Evolutionary conservation across 2,113 vertebrate genomes (phyloP), one percentile per base, ranked within the genome.

Genomic region (Sylvilagus bachmani): DNA sequence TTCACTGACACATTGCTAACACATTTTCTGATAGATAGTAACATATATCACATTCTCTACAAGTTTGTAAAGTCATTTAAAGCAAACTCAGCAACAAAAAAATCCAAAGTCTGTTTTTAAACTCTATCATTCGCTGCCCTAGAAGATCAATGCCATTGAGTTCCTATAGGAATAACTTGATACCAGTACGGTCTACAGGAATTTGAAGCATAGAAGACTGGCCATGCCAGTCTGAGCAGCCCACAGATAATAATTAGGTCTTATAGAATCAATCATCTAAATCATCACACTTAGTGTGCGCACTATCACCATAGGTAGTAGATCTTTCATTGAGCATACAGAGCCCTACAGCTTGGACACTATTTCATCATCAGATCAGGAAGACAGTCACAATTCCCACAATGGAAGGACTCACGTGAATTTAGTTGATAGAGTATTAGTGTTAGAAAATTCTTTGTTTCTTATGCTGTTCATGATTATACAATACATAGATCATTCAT

Each of bases 81-180:
- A 79, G 51, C 36, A 84, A 94, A 88, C 16, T 90, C 24, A 75
- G 64, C 25, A 88, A 22, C 29, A 70, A 84, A 14, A 7, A 80
- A 69, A 85, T 21, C 25, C 66, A 24, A 80, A 61, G 36, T 75
- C 53, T 94, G 10, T 74, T 31, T 61, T 88, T 51, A 88, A 85
- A 90, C 8, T 73, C 29, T 71, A 88, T 16, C 36, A 36, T 71
- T 70, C 24, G 44, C 55, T 10, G 51, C 16, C 10, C 74, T 3
- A 92, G 51, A 55, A 86, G 33, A 90, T 80, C 49, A 51, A 64
- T 74, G 38, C 62, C 58, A 94, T 38, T 94, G 36, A 94, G 64
- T 94, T 93, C 29, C 78, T 85, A 0, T 71, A 88, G 38, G 33
- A 66, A 38, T 51, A 91, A 51, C 53, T 24, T 80, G 38, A 74